Conservation (phyloP, 1,140 invertebrate species). For the Bombus pascuorum region DNA sequence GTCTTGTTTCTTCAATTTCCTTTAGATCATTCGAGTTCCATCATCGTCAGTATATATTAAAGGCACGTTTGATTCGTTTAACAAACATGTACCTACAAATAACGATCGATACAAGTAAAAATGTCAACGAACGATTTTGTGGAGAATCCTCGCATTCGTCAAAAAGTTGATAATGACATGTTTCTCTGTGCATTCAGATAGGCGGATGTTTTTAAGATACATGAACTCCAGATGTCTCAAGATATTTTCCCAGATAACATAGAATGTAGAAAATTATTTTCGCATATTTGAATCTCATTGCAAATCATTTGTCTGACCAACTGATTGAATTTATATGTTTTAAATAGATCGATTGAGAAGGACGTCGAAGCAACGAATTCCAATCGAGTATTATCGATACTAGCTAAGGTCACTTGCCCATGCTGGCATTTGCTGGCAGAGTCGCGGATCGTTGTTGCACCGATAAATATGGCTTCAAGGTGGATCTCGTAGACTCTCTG, state of each 20-base stretch:
- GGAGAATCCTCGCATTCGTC: neutral
- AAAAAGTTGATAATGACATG: slow-evolving; percentile 14
- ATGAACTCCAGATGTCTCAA: neutral
- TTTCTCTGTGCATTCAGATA: neutral
- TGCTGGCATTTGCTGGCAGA: slow-evolving; percentile 86
- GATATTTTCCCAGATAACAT: neutral
- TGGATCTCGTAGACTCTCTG: slow-evolving; percentile 90
- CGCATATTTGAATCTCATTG: neutral
- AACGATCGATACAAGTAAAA: neutral
- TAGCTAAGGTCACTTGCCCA: slow-evolving; percentile 80
- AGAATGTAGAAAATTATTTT: neutral
- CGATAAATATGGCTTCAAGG: slow-evolving; percentile 87
- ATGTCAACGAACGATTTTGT: neutral
- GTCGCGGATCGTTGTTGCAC: slow-evolving; percentile 88
- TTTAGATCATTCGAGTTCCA: neutral
- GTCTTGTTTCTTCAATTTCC: neutral
- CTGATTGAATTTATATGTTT: slow-evolving; percentile 26
- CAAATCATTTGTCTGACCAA: neutral
- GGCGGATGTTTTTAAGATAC: neutral
- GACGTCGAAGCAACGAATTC: slow-evolving; percentile 32
- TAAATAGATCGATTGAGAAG: slow-evolving; percentile 26
- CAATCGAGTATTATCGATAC: slow-evolving; percentile 29
- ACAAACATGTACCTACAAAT: slow-evolving; percentile 14
- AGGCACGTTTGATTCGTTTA: slow-evolving; percentile 14
- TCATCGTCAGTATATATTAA: neutral